Evolutionary conservation across 2,888 invertebrate species (phyloP).

Genomic region (Chamaedrilus cognettii): DNA sequence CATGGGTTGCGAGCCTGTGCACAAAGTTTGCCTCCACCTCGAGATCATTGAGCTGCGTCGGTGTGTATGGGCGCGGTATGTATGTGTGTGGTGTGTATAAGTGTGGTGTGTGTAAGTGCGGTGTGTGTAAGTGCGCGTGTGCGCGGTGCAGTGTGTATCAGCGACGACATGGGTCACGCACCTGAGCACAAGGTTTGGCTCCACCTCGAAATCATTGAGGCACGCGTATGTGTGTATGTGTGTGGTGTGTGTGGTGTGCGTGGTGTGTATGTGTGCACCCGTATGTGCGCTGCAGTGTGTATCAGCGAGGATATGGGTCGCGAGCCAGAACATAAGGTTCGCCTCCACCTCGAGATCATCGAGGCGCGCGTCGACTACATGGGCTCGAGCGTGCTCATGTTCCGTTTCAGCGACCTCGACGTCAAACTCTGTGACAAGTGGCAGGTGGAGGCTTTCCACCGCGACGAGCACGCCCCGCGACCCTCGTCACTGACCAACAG

Average conservation of each 20-base stretch:
- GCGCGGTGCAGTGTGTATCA: neutral
- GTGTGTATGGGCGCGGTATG: neutral
- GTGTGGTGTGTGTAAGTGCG: neutral
- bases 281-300: constrained; percentile 67
- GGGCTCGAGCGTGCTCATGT: constrained; percentile 95
- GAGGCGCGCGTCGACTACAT: constrained; percentile 96
- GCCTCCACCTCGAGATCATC: constrained; percentile 73
- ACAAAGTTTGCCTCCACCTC: neutral
- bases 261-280: neutral
- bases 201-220: neutral
- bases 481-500: constrained; percentile 63
- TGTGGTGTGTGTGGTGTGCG: neutral
- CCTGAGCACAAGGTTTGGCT: no score
- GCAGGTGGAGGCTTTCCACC: constrained; percentile 67
- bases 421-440: constrained; percentile 81
- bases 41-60: neutral
- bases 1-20: no score
- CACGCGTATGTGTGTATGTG: neutral
- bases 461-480: constrained; percentile 19
- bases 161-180: no score
- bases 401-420: constrained; percentile 79
- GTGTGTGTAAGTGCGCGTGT: neutral
- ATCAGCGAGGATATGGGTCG: constrained; percentile 87
- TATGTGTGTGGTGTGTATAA: no score
- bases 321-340: constrained; percentile 85